Base-by-base conservation (phyloP, 2,888 invertebrate genomes). In the Drosophila kanekoi region DNA sequence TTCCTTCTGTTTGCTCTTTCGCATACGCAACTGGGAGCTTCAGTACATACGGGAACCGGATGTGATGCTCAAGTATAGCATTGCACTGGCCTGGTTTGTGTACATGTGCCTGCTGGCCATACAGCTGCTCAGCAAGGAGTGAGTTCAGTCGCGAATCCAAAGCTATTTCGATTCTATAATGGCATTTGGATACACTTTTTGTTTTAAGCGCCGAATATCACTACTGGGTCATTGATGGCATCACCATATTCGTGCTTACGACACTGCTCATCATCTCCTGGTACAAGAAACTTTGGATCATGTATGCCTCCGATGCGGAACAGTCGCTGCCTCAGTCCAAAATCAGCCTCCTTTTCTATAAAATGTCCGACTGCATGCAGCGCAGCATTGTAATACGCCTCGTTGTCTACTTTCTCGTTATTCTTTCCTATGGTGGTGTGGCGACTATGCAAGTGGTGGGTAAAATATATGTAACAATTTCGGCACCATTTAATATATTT, bases 41-140 rank as follows among this genome's bases (percentile, higher is more conserved):
- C 94, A 95, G 4, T 98, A 96, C 91, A 92, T 96, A 51, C 92
- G 94, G 53, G 94, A 96, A 77, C 95, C 96, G 0, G 98, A 98
- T 93, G 96, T 96, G 0, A 94, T 98, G 73, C 96, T 97, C 89
- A 97, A 97, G 90, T 97, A 96, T 91, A 98, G 96, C 89, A 93
- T 96, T 33, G 92, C 94, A 1, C 94, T 94, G 77, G 93, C 95
- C 35, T 92, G 94, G 35, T 87, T 94, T 38, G 93, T 96, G 16
- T 92, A 95, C 44, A 66, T 94, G 13, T 94, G 94, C 60, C 93
- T 94, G 38, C 93, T 95, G 57, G 81, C 94, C 10, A 94, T 96
- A 47, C 95, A 96, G 84, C 93, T 94, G 60, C 90, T 96, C 37
- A 94, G 95, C 83, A 90, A 89, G 62, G 82, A 90, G 92, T 92